A percentile compares a stretch with the other conserved stretches of the same genome.
Conservation (phyloP, 2,888 invertebrate genomes). For the Callinectes sapidus region DNA sequence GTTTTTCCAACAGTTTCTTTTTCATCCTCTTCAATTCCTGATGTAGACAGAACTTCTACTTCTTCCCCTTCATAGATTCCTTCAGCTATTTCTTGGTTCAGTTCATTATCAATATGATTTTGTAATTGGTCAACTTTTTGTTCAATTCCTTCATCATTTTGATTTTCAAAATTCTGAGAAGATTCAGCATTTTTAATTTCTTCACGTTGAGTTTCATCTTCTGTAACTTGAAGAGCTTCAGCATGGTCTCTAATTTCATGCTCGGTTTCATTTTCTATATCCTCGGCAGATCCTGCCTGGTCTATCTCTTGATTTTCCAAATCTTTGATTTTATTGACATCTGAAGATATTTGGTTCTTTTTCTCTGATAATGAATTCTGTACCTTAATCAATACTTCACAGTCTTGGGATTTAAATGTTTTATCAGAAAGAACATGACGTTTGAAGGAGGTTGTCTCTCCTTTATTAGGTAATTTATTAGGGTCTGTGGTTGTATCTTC, state of each 20-base stretch:
- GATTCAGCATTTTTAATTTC: neutral
- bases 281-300: neutral
- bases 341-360: neutral
- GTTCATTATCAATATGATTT: neutral
- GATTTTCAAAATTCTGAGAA: neutral
- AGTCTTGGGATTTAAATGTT: neutral
- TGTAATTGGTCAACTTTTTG: neutral
- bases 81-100: neutral
- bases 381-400: neutral
- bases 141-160: neutral
- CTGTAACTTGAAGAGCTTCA: neutral
- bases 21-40: slow-evolving; percentile 52
- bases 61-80: slow-evolving; percentile 57
- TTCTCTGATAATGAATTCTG: neutral
- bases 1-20: neutral
- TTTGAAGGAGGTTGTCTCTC: neutral
- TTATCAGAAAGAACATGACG: neutral
- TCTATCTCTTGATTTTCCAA: neutral
- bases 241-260: neutral
- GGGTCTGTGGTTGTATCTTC: neutral
- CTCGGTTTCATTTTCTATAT: neutral
- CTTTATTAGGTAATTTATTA: neutral
- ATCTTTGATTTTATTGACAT: neutral
- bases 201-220: neutral
- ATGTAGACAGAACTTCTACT: slow-evolving; percentile 54